Conservation (phyloP, 2,888 invertebrate species). For the Spialia ferax region DNA sequence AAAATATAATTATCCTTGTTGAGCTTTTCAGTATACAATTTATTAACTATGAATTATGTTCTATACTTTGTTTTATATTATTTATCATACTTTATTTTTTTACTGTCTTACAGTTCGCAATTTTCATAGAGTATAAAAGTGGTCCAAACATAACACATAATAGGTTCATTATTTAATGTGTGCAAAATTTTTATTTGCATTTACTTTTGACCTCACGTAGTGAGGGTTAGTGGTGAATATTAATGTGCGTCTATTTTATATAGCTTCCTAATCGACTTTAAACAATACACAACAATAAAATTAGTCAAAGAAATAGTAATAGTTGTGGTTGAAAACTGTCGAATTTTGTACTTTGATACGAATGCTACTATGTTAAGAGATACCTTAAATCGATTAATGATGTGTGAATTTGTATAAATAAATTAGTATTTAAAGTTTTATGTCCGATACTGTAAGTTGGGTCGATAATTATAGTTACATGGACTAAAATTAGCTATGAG, state of each 20-base stretch:
- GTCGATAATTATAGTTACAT: not conserved
- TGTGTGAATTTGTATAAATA: conserved; percentile 37
- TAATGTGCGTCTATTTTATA: conserved; percentile 28
- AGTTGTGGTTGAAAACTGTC: conserved; percentile 14
- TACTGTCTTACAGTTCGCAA: conserved; percentile 13
- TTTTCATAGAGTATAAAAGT: conserved; percentile 28
- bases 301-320: conserved; percentile 21
- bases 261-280: conserved; percentile 5
- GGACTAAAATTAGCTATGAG: not conserved
- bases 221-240: conserved; percentile 10
- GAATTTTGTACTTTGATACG: conserved; percentile 40
- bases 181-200: conserved; percentile 24
- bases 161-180: conserved; percentile 20
- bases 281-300: conserved; percentile 17
- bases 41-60: conserved; percentile 45
- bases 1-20: not conserved
- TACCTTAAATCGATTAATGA: conserved; percentile 30
- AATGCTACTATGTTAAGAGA: conserved; percentile 32
- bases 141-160: conserved; percentile 31
- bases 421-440: conserved; percentile 34
- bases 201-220: conserved; percentile 25
- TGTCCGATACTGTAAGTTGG: conserved; percentile 29
- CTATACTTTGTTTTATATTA: conserved; percentile 67
- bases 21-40: conserved; percentile 24
- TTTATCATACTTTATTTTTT: conserved; percentile 42